Evolutionary conservation across 2,113 vertebrate genomes (phyloP), one percentile per base, ranked within the genome.

Genomic region (Crocuta crocuta): DNA sequence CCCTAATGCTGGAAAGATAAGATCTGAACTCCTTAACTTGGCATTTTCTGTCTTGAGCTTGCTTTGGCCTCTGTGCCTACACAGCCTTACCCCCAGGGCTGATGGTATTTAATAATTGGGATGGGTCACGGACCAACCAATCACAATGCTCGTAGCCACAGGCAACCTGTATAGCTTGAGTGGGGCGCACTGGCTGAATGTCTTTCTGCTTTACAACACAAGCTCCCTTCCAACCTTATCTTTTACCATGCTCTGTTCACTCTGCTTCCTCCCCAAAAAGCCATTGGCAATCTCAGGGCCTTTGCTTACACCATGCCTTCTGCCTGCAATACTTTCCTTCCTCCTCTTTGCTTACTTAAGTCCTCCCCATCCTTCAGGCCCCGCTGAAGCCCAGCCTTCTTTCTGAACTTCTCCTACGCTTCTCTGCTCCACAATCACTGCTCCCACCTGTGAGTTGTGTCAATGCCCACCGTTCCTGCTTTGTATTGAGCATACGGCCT

Each of bases 21-120:
- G 95, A 98, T 97, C 98, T 97, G 95, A 96, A 95, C 87, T 98
- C 92, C 83, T 94, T 94, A 70, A 95, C 94, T 97, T 97, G 97
- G 95, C 97, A 94, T 94, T 87, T 87, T 74, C 63, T 94, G 65
- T 55, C 88, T 68, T 7, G 33, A 96, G 84, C 55, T 94, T 94
- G 84, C 84, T 91, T 71, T 97, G 90, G 90, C 80, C 50, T 98
- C 96, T 43, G 66, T 95, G 94, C 70, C 87, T 89, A 91, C 74
- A 87, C 92, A 90, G 50, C 71, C 53, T 94, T 66, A 53, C 83
- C 97, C 92, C 7, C 43, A 26, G 81, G 97, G 96, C 63, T 86
- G 79, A 94, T 94, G 79, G 80, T 92, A 85, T 90, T 82, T 95
- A 97, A 78, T 96, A 94, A 90, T 6, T 66, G 71, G 73, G 26